Conservation (phyloP, 2,797 vertebrate genomes). For the Thripadectes ignobilis region DNA sequence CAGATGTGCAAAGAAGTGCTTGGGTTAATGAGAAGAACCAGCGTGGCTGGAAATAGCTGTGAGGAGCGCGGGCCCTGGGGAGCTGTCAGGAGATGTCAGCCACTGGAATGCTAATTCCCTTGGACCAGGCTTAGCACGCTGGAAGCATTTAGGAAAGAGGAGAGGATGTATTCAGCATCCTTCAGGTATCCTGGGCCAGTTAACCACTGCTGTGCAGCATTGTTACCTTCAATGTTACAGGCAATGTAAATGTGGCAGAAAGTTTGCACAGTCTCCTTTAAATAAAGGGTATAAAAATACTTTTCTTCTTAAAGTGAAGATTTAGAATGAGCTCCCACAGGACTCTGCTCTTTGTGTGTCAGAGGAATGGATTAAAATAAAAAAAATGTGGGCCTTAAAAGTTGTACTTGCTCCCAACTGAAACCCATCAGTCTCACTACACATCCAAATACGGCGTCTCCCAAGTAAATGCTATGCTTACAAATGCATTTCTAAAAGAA, state of each 20-base stretch:
- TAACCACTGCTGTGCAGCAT: neutral
- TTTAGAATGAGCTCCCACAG: constrained; percentile 54
- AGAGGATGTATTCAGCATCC: neutral
- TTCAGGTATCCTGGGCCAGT: neutral
- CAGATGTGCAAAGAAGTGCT: neutral
- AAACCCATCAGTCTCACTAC: constrained; percentile 59
- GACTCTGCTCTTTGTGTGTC: constrained; percentile 42
- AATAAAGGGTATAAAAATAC: constrained; percentile 15
- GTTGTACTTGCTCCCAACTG: constrained; percentile 62
- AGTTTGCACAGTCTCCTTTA: constrained; percentile 41
- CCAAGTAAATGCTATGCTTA: constrained; percentile 63
- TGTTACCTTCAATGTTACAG: neutral
- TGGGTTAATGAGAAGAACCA: neutral
- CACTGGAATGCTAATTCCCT: neutral
- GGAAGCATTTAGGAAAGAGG: neutral
- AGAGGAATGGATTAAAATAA: constrained; percentile 54
- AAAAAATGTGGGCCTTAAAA: constrained; percentile 68
- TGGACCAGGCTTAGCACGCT: neutral
- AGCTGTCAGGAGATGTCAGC: constrained; percentile 40
- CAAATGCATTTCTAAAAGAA: constrained; percentile 76
- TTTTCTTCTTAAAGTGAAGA: constrained; percentile 9
- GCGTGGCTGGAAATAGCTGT: constrained; percentile 8
- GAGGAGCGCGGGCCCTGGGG: constrained; percentile 12
- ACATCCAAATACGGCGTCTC: constrained; percentile 59
- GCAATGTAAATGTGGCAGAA: neutral